phyloP scores from a whole-genome alignment of 2,888 invertebrate genomes.

The Gortyna flavago region DNA sequence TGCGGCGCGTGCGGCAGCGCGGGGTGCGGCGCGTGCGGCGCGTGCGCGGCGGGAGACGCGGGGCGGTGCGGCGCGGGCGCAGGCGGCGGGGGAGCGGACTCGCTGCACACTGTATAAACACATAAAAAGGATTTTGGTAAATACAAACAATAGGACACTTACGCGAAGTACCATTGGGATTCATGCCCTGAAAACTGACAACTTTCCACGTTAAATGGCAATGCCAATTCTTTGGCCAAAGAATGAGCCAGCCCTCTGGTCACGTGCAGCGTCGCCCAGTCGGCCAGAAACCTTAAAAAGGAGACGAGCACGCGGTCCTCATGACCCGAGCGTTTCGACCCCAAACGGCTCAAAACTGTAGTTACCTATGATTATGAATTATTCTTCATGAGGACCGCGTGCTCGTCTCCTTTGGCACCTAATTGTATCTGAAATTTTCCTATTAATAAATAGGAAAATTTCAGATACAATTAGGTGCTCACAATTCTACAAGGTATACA shows the following conservation, averaged over 20 bases:
- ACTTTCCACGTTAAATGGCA: neutral
- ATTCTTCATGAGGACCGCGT: no score
- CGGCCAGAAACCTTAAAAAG: neutral
- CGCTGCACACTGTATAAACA: conserved; percentile 74
- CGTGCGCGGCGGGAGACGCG: conserved; percentile 91
- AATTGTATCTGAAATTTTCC: no score
- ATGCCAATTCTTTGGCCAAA: neutral
- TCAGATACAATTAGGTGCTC: neutral
- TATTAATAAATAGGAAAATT: neutral
- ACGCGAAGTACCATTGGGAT: neutral
- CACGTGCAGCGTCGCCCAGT: neutral
- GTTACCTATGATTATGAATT: no score
- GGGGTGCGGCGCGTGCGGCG: conserved; percentile 91
- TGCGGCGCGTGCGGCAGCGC: conserved; percentile 89
- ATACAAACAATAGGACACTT: neutral
- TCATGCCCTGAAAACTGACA: neutral
- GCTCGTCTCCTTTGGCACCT: no score
- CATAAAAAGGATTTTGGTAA: neutral
- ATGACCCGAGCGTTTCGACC: no score
- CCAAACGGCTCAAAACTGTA: no score
- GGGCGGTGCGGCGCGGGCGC: conserved; percentile 93
- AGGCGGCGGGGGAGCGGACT: conserved; percentile 92
- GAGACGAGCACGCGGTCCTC: no score
- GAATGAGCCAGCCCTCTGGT: neutral
- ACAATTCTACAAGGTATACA: neutral